phyloP scores from a whole-genome alignment of 2,797 vertebrate genomes.

The Taeniopygia guttata region DNA sequence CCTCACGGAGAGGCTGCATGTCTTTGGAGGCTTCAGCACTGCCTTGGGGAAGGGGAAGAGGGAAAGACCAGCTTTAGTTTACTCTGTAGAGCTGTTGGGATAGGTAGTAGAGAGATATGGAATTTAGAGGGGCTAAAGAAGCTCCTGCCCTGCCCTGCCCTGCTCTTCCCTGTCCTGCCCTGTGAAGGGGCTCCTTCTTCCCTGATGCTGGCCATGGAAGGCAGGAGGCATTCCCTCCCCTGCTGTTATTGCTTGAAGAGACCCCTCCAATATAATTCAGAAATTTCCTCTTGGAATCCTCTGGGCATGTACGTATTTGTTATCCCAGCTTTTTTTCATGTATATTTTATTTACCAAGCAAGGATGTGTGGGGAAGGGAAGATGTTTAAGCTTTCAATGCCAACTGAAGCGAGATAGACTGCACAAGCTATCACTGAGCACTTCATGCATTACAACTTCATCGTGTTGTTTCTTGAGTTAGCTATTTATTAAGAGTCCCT shows the following conservation, averaged over 20 bases:
- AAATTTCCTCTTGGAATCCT: background rate
- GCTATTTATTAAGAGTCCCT: background rate
- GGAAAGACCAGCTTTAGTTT: background rate
- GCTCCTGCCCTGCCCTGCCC: background rate
- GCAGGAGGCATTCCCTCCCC: background rate
- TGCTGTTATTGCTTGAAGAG: background rate
- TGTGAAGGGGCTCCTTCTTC: background rate
- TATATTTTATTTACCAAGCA: background rate
- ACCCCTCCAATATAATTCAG: background rate
- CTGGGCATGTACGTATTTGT: background rate
- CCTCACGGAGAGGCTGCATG: accelerated
- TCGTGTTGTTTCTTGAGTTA: background rate
- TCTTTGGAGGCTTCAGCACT: background rate
- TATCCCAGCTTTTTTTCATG: background rate
- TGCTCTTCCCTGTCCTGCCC: background rate
- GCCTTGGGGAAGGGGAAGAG: background rate
- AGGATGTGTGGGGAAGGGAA: background rate
- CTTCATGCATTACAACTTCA: background rate
- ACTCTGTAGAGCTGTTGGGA: background rate
- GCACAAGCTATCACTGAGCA: background rate
- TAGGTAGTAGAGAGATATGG: background rate
- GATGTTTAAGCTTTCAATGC: background rate
- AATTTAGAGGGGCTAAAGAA: background rate
- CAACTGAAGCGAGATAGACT: background rate
- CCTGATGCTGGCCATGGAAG: background rate